A percentile compares a stretch with the other conserved stretches of the same genome.
These are phyloP conservation scores for Mus pahari DNA, from an alignment of 2,113 vertebrate genomes.

Conservation along the genomic window DNA sequence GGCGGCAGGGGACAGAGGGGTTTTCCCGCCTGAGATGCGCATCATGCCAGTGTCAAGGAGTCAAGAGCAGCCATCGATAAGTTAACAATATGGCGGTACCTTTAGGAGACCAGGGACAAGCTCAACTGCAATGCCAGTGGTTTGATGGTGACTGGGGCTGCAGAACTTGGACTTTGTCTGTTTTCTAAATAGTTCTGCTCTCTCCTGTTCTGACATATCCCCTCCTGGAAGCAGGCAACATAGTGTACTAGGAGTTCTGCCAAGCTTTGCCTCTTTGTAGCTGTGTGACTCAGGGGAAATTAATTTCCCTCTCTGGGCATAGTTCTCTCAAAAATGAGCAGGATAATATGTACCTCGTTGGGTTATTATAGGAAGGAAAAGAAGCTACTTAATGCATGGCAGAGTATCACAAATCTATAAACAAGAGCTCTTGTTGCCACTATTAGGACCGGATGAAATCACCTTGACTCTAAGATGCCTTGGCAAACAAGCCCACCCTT, in stretches of 20 bases:
- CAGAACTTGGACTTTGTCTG: background rate
- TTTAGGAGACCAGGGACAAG: background rate
- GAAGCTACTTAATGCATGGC: background rate
- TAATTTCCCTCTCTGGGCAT: background rate
- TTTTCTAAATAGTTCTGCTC: background rate
- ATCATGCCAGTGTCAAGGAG: background rate
- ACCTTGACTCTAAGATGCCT: background rate
- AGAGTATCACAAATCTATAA: background rate
- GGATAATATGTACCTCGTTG: background rate
- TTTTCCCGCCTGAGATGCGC: background rate
- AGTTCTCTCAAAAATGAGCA: background rate
- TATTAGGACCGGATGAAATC: background rate
- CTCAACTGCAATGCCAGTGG: background rate
- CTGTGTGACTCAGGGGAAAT: conserved; percentile 8
- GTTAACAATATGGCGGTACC: background rate
- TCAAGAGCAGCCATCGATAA: background rate
- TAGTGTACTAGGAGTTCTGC: background rate
- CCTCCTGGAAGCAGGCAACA: background rate
- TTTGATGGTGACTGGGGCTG: too few relatives aligned
- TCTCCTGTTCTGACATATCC: background rate
- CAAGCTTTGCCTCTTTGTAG: background rate
- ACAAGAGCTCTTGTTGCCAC: background rate
- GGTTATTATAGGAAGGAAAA: background rate
- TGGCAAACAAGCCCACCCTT: background rate
- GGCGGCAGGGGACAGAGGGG: background rate